Percentiles rank a stretch among this genome's conserved stretches.
Conservation (phyloP, 2,113 vertebrate genomes). For the Anhinga rufa region DNA sequence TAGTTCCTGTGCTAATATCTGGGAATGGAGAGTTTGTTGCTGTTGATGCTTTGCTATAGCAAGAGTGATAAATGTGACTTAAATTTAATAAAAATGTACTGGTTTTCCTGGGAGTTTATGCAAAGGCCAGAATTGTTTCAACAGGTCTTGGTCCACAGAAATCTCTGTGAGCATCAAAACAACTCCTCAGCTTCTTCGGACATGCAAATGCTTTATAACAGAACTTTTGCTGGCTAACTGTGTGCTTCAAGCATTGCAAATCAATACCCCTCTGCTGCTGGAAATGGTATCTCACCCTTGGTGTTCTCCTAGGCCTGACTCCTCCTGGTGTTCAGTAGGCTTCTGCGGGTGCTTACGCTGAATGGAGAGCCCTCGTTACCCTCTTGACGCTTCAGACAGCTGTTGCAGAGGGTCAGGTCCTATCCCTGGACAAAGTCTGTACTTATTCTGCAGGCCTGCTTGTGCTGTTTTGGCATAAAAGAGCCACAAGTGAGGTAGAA, state of each 20-base stretch:
- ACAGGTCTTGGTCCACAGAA: background rate
- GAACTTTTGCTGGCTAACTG: background rate
- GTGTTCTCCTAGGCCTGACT: background rate
- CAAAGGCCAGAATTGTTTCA: background rate
- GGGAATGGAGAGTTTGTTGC: background rate
- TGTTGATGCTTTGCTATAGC: background rate
- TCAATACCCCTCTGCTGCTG: background rate
- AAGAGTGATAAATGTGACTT: background rate
- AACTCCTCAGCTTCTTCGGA: background rate
- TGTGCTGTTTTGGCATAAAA: background rate
- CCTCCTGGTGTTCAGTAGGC: background rate
- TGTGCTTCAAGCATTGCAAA: background rate
- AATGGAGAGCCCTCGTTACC: background rate
- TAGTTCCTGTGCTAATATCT: background rate
- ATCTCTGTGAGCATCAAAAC: background rate
- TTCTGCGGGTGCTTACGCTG: background rate
- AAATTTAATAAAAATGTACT: background rate
- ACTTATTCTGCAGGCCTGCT: background rate
- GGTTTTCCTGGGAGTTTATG: background rate
- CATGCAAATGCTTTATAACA: background rate
- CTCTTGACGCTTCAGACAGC: background rate
- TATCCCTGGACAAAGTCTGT: background rate
- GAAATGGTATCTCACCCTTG: background rate
- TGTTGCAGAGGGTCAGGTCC: background rate
- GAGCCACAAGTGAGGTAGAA: background rate